Evolutionary conservation across 2,797 vertebrate genomes (phyloP).

Genomic region (Pampus argenteus): DNA sequence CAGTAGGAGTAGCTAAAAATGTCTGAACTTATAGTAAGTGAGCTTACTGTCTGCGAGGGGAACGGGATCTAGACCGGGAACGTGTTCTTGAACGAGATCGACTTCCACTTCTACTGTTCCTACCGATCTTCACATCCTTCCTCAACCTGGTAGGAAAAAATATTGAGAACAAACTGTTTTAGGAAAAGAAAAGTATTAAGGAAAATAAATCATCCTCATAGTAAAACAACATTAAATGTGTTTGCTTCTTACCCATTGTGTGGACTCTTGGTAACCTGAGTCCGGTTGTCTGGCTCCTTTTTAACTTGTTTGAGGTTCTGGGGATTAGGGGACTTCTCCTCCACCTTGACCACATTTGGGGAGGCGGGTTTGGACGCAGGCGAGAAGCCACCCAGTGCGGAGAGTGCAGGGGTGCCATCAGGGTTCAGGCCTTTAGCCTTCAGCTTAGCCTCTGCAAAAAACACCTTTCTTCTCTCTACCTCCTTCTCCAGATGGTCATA

Average conservation of each 20-base stretch:
- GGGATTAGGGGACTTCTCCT: conserved; percentile 92
- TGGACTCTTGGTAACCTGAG: conserved; percentile 94
- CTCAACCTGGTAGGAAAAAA: conserved; percentile 83
- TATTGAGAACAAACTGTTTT: neutral
- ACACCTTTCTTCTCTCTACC: conserved; percentile 96
- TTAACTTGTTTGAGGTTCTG: conserved; percentile 89
- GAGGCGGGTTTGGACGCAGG: conserved; percentile 97
- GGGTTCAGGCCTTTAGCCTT: conserved; percentile 99
- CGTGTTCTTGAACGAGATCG: conserved; percentile 92
- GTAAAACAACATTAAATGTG: too few relatives aligned
- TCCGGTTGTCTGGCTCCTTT: conserved; percentile 93
- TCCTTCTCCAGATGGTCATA: conserved; percentile 97
- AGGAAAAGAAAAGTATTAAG: neutral
- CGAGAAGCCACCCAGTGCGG: conserved; percentile 94
- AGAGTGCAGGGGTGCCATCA: conserved; percentile 97
- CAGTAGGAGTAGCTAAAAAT: too few relatives aligned
- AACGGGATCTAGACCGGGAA: conserved; percentile 92
- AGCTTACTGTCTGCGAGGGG: conserved; percentile 94
- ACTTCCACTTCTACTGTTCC: conserved; percentile 92
- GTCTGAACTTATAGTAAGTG: neutral
- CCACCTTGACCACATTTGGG: conserved; percentile 91
- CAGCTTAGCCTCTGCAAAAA: conserved; percentile 95
- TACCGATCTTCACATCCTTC: conserved; percentile 94
- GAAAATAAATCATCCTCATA: neutral
- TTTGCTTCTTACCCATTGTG: conserved; percentile 93